Percentiles rank a stretch among this genome's conserved stretches.
These are phyloP conservation scores for Atopsyche davidsoni DNA, from an alignment of 1,140 invertebrate genomes.

Conservation along the genomic window DNA sequence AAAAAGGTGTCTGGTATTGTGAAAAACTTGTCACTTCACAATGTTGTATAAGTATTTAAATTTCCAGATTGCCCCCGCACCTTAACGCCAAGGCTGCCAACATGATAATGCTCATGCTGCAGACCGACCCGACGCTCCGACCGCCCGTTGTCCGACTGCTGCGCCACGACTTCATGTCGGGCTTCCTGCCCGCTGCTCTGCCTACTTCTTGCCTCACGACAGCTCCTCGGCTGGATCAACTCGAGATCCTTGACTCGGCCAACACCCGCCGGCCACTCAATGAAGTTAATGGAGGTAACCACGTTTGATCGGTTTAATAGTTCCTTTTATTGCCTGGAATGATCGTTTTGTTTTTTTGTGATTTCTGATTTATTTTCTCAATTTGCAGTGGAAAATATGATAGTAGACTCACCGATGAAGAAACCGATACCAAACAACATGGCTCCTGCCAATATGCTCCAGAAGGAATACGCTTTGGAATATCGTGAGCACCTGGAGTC, in stretches of 20 bases:
- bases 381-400: conserved; percentile 33
- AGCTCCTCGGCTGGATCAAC: conserved; percentile 76
- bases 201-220: conserved; percentile 88
- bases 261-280: conserved; percentile 59
- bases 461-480: conserved; percentile 33
- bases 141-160: conserved; percentile 73
- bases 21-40: no score
- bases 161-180: conserved; percentile 63
- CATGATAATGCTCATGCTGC: conserved; percentile 81
- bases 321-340: not conserved
- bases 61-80: conserved; percentile 60
- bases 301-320: not conserved
- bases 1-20: no score
- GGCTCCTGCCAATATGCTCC: not conserved
- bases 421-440: conserved; percentile 30
- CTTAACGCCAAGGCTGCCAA: conserved; percentile 63
- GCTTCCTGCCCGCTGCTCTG: conserved; percentile 74
- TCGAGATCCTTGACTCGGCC: conserved; percentile 49
- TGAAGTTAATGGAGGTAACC: conserved; percentile 55
- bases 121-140: conserved; percentile 72
- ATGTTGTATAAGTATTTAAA: no score
- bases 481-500: conserved; percentile 49
- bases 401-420: conserved; percentile 39
- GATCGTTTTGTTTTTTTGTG: no score
- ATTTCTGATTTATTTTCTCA: no score